Conservation (phyloP, 2,888 invertebrate species). For the Tiphia femorata region DNA sequence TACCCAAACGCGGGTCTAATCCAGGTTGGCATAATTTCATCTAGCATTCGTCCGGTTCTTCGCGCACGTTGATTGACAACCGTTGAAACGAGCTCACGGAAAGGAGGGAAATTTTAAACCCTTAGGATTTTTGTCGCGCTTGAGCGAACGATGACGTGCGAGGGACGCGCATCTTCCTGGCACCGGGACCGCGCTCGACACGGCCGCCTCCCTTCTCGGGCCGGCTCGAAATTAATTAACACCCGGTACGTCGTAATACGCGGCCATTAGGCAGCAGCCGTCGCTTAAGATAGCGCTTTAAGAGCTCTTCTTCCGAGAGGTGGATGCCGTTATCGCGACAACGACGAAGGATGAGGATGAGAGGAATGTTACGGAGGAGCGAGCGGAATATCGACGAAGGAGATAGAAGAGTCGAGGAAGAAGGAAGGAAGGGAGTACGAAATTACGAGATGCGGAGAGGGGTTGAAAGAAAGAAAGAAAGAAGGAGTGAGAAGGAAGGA, state of each 20-base stretch:
- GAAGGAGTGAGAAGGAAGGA: neutral
- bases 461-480: neutral
- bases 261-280: slow-evolving; percentile 53
- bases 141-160: no score
- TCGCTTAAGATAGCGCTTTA: slow-evolving; percentile 58
- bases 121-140: no score
- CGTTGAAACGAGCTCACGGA: no score
- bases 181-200: neutral
- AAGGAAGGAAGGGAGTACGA: neutral
- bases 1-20: no score
- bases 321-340: slow-evolving; percentile 39
- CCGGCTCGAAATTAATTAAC: slow-evolving; percentile 53
- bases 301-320: slow-evolving; percentile 51
- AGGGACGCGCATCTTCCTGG: no score
- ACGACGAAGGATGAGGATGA: slow-evolving; percentile 19
- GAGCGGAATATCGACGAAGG: no score
- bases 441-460: neutral
- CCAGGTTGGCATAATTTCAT: no score
- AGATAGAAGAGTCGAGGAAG: no score
- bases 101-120: no score
- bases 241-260: slow-evolving; percentile 47
- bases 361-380: no score
- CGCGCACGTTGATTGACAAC: no score
- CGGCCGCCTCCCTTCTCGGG: slow-evolving; percentile 4
- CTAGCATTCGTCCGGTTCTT: no score